Evolutionary conservation across 2,113 vertebrate species (phyloP), one percentile per base, ranked within the genome.

Genomic region (Aspiorhynchus laticeps): DNA sequence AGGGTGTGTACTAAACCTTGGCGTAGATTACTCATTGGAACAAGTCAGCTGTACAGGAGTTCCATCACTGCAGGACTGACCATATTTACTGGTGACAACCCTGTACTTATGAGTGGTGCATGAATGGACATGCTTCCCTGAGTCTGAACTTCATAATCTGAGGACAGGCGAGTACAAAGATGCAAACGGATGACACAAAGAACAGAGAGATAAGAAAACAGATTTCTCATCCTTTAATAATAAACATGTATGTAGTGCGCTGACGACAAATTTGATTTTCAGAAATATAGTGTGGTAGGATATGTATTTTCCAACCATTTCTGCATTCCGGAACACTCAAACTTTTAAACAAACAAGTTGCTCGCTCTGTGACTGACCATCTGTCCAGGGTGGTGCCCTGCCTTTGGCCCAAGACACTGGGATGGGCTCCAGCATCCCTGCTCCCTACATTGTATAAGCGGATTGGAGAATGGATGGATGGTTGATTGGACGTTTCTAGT

Each of bases 1-100:
- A 89, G 91, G 91, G 90, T 90, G 91, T 91, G 91, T 90, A 89
- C 88, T 90, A 91, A 93, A 59, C 9, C 43, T 83, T 26, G 69
- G 61, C 61, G 12, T 67, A 48, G 43, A 71, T 83, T 83, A 83
- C 63, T 71, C 81, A 83, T 67, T 7, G 38, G 19, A 71, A 53
- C 14, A 83, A 48, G 63, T 48, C 41, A 69, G 9, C 10, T 67
- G 41, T 65, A 59, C 77, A 36, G 79, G 33, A 81, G 15, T 33
- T 24, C 80, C 63, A 69, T 83, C 41, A 51, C 65, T 71, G 65
- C 28, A 51, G 43, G 63, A 48, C 10, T 83, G 63, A 83, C 43
- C 81, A 83, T 83, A n/a, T 53, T 19, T 15, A 71, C 26, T 71
- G n/a, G 15, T 82, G n/a, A 48, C 17, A 82, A 67, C 38, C 15